A percentile compares a stretch with the other conserved stretches of the same genome.
Evolutionary conservation across 2,113 vertebrate genomes (phyloP).

Genomic region (Triplophysa rosa): DNA sequence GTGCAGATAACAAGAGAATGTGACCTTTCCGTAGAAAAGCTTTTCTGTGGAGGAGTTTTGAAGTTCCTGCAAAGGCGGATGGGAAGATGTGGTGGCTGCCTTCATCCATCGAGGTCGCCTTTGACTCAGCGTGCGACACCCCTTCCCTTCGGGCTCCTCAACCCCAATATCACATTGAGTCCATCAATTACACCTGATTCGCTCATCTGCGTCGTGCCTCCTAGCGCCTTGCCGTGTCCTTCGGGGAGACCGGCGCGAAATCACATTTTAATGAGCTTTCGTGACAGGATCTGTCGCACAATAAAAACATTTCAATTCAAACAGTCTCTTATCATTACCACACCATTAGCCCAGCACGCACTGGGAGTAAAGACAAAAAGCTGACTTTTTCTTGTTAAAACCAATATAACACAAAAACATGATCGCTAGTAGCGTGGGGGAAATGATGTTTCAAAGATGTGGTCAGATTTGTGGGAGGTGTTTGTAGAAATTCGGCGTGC

Average conservation of each 20-base stretch:
- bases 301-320: conserved; percentile 23
- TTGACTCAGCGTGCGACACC: background rate
- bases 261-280: conserved; percentile 52
- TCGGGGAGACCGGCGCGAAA: conserved; percentile 27
- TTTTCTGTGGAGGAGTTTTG: background rate
- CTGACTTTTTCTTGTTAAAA: background rate
- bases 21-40: conserved; percentile 25
- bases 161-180: conserved; percentile 15
- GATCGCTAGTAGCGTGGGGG: background rate
- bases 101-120: conserved; percentile 9
- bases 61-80: background rate
- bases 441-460: background rate
- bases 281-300: conserved; percentile 15
- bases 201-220: background rate
- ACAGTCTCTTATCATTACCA: conserved; percentile 7
- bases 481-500: background rate
- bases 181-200: background rate
- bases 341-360: background rate
- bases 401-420: background rate
- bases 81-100: background rate
- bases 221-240: background rate
- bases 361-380: background rate
- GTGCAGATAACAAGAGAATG: background rate
- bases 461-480: background rate
- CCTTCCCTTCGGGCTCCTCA: background rate